Percentiles rank a stretch among this genome's conserved stretches.
These are phyloP conservation scores for Amiota communis DNA, from an alignment of 2,888 invertebrate genomes.

Conservation along the genomic window DNA sequence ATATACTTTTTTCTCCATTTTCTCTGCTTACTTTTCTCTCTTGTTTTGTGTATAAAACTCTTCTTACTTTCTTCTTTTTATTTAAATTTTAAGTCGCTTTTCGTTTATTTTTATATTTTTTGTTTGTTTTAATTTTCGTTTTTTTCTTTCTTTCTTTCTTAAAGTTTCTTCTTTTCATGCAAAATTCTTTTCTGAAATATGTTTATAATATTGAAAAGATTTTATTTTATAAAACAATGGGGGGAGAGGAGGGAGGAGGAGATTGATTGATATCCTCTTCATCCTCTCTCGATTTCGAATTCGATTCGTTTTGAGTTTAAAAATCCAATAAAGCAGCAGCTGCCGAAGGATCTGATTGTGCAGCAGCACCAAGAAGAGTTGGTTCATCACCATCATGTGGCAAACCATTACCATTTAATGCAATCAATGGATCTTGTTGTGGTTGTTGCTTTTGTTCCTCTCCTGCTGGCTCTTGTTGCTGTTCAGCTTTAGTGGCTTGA, in stretches of 20 bases:
- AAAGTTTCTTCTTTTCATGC: conserved; percentile 15
- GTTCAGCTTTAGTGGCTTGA: conserved; percentile 22
- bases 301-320: conserved; percentile 35
- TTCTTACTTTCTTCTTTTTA: background rate
- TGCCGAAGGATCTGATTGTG: conserved; percentile 37
- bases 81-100: conserved; percentile 17
- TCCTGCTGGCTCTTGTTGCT: conserved; percentile 17
- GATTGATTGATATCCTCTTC: conserved; percentile 5
- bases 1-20: background rate
- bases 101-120: conserved; percentile 6
- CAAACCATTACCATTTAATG: conserved; percentile 45
- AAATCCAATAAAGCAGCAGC: conserved; percentile 50
- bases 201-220: conserved; percentile 64
- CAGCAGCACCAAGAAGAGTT: conserved; percentile 38
- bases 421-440: conserved; percentile 34
- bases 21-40: too few relatives aligned
- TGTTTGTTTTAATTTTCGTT: background rate
- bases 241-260: too few relatives aligned
- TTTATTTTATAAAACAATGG: conserved; percentile 15
- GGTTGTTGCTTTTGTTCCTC: conserved; percentile 34
- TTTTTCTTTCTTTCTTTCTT: background rate
- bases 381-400: conserved; percentile 24
- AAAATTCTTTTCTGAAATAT: conserved; percentile 60
- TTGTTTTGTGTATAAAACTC: background rate
- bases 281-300: background rate